Percentiles rank a stretch among this genome's conserved stretches.
These are phyloP conservation scores for Cynocephalus volans DNA, from an alignment of 2,113 vertebrate species.

Conservation along the genomic window DNA sequence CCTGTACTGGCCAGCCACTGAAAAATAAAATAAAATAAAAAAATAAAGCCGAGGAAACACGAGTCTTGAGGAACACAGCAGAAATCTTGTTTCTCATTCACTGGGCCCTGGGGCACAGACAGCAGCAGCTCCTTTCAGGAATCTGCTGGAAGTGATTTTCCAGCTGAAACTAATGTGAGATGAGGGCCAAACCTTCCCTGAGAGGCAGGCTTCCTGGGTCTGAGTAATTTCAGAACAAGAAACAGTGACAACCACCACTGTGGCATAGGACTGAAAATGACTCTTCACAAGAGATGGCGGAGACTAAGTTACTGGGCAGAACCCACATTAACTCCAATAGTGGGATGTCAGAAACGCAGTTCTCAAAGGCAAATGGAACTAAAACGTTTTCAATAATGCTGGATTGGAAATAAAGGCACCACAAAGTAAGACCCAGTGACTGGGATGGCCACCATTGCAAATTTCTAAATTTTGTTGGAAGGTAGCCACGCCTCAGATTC, in stretches of 20 bases:
- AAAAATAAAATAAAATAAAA: too few relatives aligned
- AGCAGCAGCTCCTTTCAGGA: not conserved
- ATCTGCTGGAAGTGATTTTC: not conserved
- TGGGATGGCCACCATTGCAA: not conserved
- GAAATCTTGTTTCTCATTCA: not conserved
- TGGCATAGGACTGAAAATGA: not conserved
- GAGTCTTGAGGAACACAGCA: not conserved
- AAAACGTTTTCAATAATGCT: not conserved
- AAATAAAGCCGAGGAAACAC: not conserved
- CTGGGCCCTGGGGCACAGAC: not conserved
- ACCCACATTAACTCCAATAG: not conserved
- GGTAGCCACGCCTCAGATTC: not conserved
- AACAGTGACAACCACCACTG: not conserved
- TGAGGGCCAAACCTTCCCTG: not conserved
- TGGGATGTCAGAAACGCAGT: not conserved
- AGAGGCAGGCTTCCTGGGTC: not conserved
- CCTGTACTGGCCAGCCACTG: too few relatives aligned
- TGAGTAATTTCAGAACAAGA: conserved; percentile 5
- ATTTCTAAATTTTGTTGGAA: conserved; percentile 25
- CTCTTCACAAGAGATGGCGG: not conserved
- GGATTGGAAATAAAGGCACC: not conserved
- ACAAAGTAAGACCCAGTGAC: not conserved
- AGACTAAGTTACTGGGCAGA: not conserved
- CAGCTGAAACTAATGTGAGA: not conserved
- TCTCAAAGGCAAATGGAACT: not conserved